Conservation (phyloP, 1,140 invertebrate species). For the Ditylenchus dipsaci region DNA sequence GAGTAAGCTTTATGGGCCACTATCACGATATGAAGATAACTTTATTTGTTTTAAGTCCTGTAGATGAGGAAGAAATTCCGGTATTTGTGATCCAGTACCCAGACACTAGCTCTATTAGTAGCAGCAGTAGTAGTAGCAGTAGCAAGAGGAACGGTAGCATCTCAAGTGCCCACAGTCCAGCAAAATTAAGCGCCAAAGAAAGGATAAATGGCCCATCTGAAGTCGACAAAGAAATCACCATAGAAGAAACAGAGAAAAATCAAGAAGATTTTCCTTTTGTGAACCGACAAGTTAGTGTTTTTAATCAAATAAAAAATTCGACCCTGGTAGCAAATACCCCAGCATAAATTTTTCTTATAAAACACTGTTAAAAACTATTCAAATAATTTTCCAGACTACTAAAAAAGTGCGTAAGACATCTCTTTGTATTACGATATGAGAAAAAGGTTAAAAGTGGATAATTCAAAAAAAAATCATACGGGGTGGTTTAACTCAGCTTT, state of each 20-base stretch:
- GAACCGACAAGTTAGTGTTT: neutral
- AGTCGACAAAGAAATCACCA: neutral
- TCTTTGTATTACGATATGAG: too few species aligned
- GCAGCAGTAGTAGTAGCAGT: neutral
- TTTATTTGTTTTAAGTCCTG: neutral
- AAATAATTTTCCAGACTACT: too few species aligned
- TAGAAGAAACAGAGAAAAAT: neutral
- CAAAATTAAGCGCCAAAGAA: too few species aligned
- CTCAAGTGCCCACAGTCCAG: too few species aligned
- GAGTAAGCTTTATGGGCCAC: constrained; percentile 22
- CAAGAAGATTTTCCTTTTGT: neutral
- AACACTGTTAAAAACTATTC: too few species aligned
- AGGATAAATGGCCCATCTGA: neutral
- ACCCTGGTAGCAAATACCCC: too few species aligned
- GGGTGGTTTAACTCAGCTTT: too few species aligned
- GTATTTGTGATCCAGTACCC: neutral
- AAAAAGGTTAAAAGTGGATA: too few species aligned
- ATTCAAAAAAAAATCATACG: too few species aligned
- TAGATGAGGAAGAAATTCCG: neutral
- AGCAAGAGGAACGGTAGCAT: neutral
- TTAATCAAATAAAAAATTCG: too few species aligned
- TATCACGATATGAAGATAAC: neutral
- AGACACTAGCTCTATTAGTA: neutral
- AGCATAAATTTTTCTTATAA: too few species aligned
- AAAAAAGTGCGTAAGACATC: too few species aligned